These are phyloP conservation scores for Lasioglossum vierecki DNA, from an alignment of 2,888 invertebrate species.

Conservation along the genomic window DNA sequence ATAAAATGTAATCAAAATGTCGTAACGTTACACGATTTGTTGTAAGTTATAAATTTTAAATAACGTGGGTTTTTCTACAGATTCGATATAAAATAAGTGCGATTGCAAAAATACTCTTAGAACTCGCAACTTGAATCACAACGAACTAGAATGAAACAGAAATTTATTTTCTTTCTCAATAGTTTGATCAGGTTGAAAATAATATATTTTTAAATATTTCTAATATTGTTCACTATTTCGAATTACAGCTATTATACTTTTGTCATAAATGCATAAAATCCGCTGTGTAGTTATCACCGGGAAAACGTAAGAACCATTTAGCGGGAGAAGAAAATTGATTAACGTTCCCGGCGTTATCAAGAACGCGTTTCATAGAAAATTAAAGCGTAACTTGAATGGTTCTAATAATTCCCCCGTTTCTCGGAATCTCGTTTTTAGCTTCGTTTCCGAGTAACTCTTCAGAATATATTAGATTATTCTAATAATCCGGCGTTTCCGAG, in stretches of 20 bases:
- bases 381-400: not conserved
- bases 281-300: no score
- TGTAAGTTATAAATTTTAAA: not conserved
- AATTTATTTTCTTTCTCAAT: no score
- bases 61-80: not conserved
- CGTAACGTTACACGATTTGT: not conserved
- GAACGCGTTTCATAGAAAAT: constrained; percentile 4
- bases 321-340: not conserved
- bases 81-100: not conserved
- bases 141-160: no score
- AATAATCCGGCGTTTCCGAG: constrained; percentile 2
- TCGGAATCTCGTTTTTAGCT: constrained; percentile 6
- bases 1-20: not conserved
- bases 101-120: not conserved
- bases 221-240: no score
- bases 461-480: not conserved
- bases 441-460: constrained; percentile 9
- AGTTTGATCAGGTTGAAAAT: no score
- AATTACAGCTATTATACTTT: no score
- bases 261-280: no score
- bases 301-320: not conserved
- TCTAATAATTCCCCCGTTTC: constrained; percentile 21
- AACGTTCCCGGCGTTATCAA: not conserved
- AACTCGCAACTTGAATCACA: not conserved
- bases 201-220: no score